phyloP scores from a whole-genome alignment of 2,113 vertebrate genomes.

The Hemicordylus capensis region DNA sequence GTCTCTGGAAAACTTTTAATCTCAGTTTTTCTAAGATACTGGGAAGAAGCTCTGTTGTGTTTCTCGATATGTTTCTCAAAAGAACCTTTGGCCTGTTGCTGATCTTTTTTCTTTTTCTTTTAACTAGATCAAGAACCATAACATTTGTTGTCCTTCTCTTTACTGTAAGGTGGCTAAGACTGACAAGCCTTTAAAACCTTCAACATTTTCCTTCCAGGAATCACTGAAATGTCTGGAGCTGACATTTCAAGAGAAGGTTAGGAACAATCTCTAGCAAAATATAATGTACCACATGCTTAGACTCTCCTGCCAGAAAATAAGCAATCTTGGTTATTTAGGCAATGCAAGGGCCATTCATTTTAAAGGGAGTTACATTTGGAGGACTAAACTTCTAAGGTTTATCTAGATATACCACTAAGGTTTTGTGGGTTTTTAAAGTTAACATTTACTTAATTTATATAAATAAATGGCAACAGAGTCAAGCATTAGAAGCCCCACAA shows the following conservation, averaged over 20 bases:
- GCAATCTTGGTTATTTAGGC: conserved; percentile 12
- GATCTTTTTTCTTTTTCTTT: no score
- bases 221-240: conserved; percentile 46
- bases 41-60: neutral
- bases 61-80: neutral
- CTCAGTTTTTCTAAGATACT: conserved; percentile 1
- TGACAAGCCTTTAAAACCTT: conserved; percentile 47
- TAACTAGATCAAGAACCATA: conserved; percentile 4
- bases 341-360: neutral
- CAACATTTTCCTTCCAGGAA: conserved; percentile 50
- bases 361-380: neutral
- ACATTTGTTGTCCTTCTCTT: conserved; percentile 10
- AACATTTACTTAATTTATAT: neutral
- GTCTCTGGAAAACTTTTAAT: neutral
- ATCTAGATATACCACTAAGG: neutral
- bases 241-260: conserved; percentile 59
- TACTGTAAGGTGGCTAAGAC: conserved; percentile 22
- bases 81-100: neutral
- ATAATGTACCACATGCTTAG: conserved; percentile 28
- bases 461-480: neutral
- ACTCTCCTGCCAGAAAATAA: conserved; percentile 53
- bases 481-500: neutral
- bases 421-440: neutral
- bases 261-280: conserved; percentile 40
- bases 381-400: neutral